These are phyloP conservation scores for Percina caprodes DNA, from an alignment of 2,113 vertebrate genomes.

Conservation along the genomic window DNA sequence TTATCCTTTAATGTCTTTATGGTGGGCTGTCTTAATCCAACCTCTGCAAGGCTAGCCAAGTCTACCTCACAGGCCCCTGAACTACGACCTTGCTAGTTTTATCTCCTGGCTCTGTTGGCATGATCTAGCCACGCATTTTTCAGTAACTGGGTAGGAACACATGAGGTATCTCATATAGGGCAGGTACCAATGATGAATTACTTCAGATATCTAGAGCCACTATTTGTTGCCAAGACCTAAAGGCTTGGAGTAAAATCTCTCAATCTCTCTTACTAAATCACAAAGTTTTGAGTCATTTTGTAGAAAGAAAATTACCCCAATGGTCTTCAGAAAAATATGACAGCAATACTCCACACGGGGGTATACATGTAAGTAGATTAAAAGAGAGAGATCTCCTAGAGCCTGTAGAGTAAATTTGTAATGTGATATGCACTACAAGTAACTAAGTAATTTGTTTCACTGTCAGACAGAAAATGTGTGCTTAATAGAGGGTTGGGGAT, in stretches of 20 bases:
- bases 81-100: slow-evolving; percentile 51
- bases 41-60: slow-evolving; percentile 14
- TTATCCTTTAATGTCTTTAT: slow-evolving; percentile 44
- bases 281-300: slow-evolving; percentile 2
- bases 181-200: slow-evolving; percentile 31
- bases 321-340: background rate
- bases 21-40: slow-evolving; percentile 18
- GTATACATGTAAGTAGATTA: background rate
- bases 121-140: slow-evolving; percentile 40
- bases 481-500: background rate
- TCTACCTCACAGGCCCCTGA: slow-evolving; percentile 7
- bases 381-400: background rate
- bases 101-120: slow-evolving; percentile 26
- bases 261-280: background rate
- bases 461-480: background rate
- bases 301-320: background rate
- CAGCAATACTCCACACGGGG: background rate
- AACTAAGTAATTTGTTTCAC: background rate
- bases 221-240: slow-evolving; percentile 13
- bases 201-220: slow-evolving; percentile 26
- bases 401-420: background rate
- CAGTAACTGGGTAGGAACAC: slow-evolving; percentile 43
- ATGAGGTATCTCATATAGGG: slow-evolving; percentile 35
- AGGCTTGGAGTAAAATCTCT: slow-evolving; percentile 21
- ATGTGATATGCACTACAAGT: background rate